Conservation (phyloP, 2,888 invertebrate genomes). For the Opisthograptis luteolata region DNA sequence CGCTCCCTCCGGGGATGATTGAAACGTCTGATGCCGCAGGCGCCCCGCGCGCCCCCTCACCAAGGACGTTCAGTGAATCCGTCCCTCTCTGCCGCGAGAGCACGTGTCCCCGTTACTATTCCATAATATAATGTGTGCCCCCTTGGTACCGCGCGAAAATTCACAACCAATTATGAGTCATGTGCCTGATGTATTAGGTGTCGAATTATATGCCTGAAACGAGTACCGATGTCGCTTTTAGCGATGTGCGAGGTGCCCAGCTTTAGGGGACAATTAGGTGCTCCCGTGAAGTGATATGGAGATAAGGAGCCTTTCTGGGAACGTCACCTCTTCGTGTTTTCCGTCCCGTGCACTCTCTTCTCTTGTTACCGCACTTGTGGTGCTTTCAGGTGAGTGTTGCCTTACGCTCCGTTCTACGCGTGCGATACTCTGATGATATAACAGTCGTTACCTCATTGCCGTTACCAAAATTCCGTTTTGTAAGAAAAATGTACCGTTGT, state of each 20-base stretch:
- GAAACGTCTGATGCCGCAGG: slow-evolving; percentile 84
- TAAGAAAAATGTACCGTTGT: slow-evolving; percentile 54
- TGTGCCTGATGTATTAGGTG: slow-evolving; percentile 81
- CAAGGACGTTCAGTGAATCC: slow-evolving; percentile 85
- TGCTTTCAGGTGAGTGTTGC: slow-evolving; percentile 66
- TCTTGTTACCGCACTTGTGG: slow-evolving; percentile 64
- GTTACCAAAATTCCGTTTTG: slow-evolving; percentile 19
- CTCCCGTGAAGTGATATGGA: slow-evolving; percentile 79
- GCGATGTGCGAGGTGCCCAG: slow-evolving; percentile 68
- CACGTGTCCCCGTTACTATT: slow-evolving; percentile 83
- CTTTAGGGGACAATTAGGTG: slow-evolving; percentile 73
- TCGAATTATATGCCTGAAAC: slow-evolving; percentile 77
- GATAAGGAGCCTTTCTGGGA: slow-evolving; percentile 71
- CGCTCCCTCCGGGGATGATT: slow-evolving; percentile 80
- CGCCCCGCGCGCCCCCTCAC: slow-evolving; percentile 81
- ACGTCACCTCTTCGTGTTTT: slow-evolving; percentile 73
- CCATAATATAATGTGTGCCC: slow-evolving; percentile 82
- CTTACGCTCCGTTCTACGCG: background rate
- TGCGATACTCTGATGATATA: slow-evolving; percentile 32
- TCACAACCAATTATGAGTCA: slow-evolving; percentile 82
- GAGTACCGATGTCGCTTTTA: slow-evolving; percentile 67
- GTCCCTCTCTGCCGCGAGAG: slow-evolving; percentile 84
- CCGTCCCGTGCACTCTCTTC: slow-evolving; percentile 75
- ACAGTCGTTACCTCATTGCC: slow-evolving; percentile 23
- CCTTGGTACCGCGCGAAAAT: slow-evolving; percentile 80